Conservation (phyloP, 2,888 invertebrate genomes). For the Epiblema foenella region DNA sequence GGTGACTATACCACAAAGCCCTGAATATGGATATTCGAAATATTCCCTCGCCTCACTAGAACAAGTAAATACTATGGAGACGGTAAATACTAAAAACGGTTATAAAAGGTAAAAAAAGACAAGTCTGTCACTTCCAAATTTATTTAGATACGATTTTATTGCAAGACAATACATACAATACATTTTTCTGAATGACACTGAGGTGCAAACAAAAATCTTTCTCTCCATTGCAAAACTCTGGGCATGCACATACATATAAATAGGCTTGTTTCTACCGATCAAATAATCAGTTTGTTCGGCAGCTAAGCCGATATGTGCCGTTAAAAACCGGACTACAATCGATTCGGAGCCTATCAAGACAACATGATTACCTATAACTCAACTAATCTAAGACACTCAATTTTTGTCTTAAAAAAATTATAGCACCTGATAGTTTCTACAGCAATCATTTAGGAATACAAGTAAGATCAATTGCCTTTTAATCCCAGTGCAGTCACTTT, state of each 20-base stretch:
- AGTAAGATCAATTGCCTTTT: neutral
- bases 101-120: conserved; percentile 43
- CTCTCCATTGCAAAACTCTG: neutral
- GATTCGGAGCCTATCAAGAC: neutral
- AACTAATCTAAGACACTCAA: neutral
- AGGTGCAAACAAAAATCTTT: conserved; percentile 34
- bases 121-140: conserved; percentile 65
- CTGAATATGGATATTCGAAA: neutral
- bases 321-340: conserved; percentile 1
- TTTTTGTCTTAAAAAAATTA: neutral
- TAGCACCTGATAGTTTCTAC: conserved; percentile 3
- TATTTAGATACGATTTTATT: conserved; percentile 74
- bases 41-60: neutral
- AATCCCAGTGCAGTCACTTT: neutral
- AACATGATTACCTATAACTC: neutral
- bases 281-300: neutral
- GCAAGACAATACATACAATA: conserved; percentile 68
- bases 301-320: neutral
- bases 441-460: neutral
- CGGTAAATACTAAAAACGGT: too few species aligned
- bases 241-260: neutral
- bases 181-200: conserved; percentile 56
- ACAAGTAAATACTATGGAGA: neutral
- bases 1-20: neutral
- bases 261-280: neutral